Conservation (phyloP, 1,140 invertebrate species). For the Rhopalosiphum padi region DNA sequence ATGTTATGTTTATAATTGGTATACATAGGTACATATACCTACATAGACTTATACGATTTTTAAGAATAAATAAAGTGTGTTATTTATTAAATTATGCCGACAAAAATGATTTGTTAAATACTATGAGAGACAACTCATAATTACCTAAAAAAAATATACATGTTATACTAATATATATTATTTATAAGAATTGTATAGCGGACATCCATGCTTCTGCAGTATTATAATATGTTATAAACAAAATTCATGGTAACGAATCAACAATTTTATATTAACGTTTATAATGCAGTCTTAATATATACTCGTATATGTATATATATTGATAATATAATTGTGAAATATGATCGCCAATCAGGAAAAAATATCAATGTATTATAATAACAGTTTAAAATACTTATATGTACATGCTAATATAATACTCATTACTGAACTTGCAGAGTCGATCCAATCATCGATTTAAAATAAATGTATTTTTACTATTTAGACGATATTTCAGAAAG, state of each 20-base stretch:
- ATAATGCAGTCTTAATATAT: neutral
- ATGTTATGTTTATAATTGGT: neutral
- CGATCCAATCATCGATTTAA: neutral
- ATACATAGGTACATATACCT: no score
- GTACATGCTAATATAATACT: neutral
- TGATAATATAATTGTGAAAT: neutral
- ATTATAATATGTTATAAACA: neutral
- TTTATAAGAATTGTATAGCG: no score
- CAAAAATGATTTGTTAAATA: neutral
- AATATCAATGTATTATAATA: neutral
- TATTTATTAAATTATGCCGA: neutral
- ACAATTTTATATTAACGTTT: neutral
- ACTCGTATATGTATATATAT: neutral
- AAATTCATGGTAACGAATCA: neutral
- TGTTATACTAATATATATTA: neutral
- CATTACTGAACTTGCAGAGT: neutral
- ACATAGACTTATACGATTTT: no score
- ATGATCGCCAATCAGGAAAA: neutral
- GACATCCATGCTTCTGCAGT: neutral
- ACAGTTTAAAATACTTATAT: neutral
- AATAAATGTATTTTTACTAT: neutral
- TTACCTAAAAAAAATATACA: neutral
- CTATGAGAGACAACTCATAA: neutral
- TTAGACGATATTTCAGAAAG: neutral
- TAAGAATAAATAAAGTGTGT: neutral